Conservation (phyloP, 1,140 invertebrate species). For the Anoplolepis gracilipes region DNA sequence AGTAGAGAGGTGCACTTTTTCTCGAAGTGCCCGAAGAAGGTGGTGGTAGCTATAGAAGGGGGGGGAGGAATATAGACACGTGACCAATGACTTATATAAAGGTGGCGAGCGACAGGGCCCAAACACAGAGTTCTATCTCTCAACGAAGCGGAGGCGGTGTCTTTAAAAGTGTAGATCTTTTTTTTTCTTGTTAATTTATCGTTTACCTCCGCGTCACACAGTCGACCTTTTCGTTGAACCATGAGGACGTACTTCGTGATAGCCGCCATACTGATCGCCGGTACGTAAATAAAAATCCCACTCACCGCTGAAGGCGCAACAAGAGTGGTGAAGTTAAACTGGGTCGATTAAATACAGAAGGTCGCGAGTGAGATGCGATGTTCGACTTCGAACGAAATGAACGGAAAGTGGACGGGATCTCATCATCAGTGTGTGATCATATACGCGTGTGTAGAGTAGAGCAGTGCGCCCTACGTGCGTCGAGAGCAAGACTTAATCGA, state of each 20-base stretch:
- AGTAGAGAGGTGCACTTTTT: slow-evolving; percentile 75
- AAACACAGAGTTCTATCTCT: slow-evolving; percentile 84
- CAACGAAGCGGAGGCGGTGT: slow-evolving; percentile 78
- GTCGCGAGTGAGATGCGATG: slow-evolving; percentile 53
- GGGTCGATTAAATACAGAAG: slow-evolving; percentile 13
- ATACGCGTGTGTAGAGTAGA: slow-evolving; percentile 63
- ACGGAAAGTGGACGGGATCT: slow-evolving; percentile 60
- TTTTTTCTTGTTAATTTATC: slow-evolving; percentile 62
- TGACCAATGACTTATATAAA: slow-evolving; percentile 86
- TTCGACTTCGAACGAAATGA: slow-evolving; percentile 3
- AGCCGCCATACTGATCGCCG: slow-evolving; percentile 84
- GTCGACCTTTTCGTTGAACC: slow-evolving; percentile 60
- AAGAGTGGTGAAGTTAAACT: slow-evolving; percentile 49
- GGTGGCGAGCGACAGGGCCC: slow-evolving; percentile 81
- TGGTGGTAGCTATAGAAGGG: slow-evolving; percentile 56
- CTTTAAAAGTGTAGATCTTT: slow-evolving; percentile 64
- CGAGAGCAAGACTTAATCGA: slow-evolving; percentile 23
- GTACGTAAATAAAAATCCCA: slow-evolving; percentile 79
- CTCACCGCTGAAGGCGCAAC: not conserved
- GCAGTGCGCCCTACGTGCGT: slow-evolving; percentile 45
- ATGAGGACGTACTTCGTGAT: slow-evolving; percentile 84
- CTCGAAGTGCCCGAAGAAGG: slow-evolving; percentile 70
- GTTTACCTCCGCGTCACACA: slow-evolving; percentile 37
- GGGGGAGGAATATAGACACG: slow-evolving; percentile 80
- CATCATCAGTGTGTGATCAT: slow-evolving; percentile 68